These are phyloP conservation scores for Philopotamus ludificatus DNA, from an alignment of 1,140 invertebrate species.

Conservation along the genomic window DNA sequence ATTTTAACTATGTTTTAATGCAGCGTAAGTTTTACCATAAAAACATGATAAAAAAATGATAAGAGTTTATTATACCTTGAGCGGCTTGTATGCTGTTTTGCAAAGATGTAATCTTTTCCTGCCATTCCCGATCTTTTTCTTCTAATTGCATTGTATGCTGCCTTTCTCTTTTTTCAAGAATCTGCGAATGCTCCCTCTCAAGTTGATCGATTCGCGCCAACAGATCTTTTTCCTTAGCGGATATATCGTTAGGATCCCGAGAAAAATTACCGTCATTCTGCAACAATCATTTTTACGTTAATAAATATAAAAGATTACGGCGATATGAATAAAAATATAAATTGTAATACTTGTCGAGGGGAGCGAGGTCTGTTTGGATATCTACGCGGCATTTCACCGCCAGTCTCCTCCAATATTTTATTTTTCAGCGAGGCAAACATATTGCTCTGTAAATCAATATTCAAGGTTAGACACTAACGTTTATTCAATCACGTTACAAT, in stretches of 20 bases:
- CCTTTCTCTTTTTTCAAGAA: slow-evolving; percentile 26
- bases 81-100: slow-evolving; percentile 39
- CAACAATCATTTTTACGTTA: too few relatives aligned
- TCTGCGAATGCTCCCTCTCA: slow-evolving; percentile 59
- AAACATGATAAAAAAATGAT: slow-evolving; percentile 13
- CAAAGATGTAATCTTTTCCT: slow-evolving; percentile 51
- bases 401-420: slow-evolving; percentile 73
- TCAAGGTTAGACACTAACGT: not conserved
- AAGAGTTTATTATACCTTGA: slow-evolving; percentile 24
- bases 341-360: slow-evolving; percentile 25
- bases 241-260: not conserved
- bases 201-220: slow-evolving; percentile 53
- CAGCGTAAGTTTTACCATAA: not conserved
- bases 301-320: too few relatives aligned
- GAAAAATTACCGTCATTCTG: slow-evolving; percentile 2
- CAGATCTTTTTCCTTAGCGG: slow-evolving; percentile 54
- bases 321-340: too few relatives aligned
- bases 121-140: slow-evolving; percentile 68
- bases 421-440: slow-evolving; percentile 71
- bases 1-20: too few relatives aligned
- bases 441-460: slow-evolving; percentile 24
- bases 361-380: slow-evolving; percentile 29
- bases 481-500: too few relatives aligned
- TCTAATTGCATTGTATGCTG: slow-evolving; percentile 51
- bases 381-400: slow-evolving; percentile 60